phyloP scores from a whole-genome alignment of 2,888 invertebrate species.

The Pandemis cinnamomeana region DNA sequence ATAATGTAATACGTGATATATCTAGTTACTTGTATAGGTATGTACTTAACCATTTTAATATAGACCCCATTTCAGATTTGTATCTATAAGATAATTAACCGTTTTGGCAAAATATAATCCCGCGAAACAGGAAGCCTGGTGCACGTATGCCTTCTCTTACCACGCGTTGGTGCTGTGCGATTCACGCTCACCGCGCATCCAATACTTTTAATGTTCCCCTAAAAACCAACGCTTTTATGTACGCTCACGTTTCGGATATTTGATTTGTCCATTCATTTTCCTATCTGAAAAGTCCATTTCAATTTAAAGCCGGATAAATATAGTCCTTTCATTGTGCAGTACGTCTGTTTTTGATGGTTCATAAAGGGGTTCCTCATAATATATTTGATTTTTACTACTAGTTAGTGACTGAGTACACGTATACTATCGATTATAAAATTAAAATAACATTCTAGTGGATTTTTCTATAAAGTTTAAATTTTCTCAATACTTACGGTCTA shows the following conservation, averaged over 20 bases:
- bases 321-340: neutral
- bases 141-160: neutral
- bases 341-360: neutral
- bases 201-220: constrained; percentile 1
- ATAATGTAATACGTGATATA: no score
- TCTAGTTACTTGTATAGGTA: no score
- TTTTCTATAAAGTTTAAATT: no score
- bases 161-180: neutral
- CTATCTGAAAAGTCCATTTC: neutral
- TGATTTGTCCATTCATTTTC: neutral
- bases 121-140: neutral
- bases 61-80: no score
- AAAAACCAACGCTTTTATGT: neutral
- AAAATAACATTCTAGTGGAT: no score
- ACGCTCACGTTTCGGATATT: neutral
- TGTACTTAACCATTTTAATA: no score
- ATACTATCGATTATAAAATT: no score
- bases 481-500: no score
- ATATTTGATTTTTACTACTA: no score
- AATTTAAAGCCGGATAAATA: constrained; percentile 3
- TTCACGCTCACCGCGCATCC: neutral
- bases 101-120: neutral
- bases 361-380: neutral
- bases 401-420: no score
- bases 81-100: no score